Evolutionary conservation across 2,113 vertebrate species (phyloP).

Genomic region (Leucosticte australis): DNA sequence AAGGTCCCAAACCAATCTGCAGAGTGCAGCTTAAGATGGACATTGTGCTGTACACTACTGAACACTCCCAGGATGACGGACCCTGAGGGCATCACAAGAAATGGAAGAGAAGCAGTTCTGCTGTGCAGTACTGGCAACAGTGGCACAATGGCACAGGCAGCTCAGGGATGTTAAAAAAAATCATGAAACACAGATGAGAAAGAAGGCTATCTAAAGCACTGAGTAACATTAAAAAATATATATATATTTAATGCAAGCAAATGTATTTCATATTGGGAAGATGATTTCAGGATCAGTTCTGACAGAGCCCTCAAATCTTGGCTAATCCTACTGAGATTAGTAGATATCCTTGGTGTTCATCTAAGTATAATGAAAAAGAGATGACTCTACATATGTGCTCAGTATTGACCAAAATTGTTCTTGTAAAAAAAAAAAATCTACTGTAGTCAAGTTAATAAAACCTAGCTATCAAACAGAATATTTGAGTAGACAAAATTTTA

Average conservation of each 20-base stretch:
- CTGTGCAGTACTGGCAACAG: not conserved
- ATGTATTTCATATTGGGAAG: not conserved
- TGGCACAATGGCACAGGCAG: not conserved
- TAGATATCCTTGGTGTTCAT: not conserved
- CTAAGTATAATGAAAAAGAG: not conserved
- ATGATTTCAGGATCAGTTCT: not conserved
- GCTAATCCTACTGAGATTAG: not conserved
- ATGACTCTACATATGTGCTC: not conserved
- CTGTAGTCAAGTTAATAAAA: not conserved
- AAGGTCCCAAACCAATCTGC: not conserved
- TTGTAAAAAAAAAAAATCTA: not conserved
- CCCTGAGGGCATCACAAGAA: not conserved
- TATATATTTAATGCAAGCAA: not conserved
- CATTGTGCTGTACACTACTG: fast-evolving
- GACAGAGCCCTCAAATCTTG: not conserved
- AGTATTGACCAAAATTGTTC: not conserved
- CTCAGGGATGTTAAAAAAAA: not conserved
- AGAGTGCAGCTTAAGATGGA: not conserved
- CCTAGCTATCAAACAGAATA: not conserved
- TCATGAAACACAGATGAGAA: not conserved
- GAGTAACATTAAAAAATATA: not conserved
- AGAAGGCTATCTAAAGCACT: not conserved
- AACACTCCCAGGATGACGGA: not conserved
- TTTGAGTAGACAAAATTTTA: not conserved
- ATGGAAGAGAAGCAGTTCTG: not conserved